Evolutionary conservation across 2,113 vertebrate species (phyloP), one percentile per base, ranked within the genome.

Genomic region (Gopherus evgoodei): DNA sequence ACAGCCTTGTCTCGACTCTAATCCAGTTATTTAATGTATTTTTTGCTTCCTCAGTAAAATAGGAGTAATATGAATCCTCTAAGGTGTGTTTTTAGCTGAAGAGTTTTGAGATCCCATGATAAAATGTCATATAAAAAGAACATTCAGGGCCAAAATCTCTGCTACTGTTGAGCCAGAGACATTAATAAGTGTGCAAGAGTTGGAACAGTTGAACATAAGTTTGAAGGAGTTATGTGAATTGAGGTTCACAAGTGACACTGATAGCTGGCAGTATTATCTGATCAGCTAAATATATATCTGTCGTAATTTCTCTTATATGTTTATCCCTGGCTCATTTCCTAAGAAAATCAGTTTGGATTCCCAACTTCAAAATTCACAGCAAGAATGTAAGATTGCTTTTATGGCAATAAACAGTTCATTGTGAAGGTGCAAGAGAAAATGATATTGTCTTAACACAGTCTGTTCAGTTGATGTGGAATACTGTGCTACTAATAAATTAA

Each of bases 191-290:
- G 2, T 16, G 8, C 56, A 25, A 25, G 57, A 52, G 11, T 27
- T 53, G 78, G 56, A 27, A 53, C 78, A 81, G 4, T 27, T 38
- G 57, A 88, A 11, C 16, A 19, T 78, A 35, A 53, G 25, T 88
- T 52, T 62, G 42, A 50, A 80, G 78, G 22, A 5, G 22, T 10
- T 59, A 35, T 38, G 44, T 57, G 11, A 44, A 87, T 22, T 50
- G 57, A 50, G 57, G 42, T 35, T 87, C 79, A 59, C 75, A 38
- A 38, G 38, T 14, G 22, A 11, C 24, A 29, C 44, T 3, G 78
- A 53, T 1, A 44, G 6, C 56, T 9, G 56, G 3, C 5, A 53
- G 56, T 50, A 0, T 0, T 80, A 44, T 38, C 14, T 87, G 44
- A 29, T 62, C 79, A 50, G 38, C 24, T 62, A 17, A 80, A 87